Conservation (phyloP, 2,113 vertebrate species). For the Pygathrix nemaeus region DNA sequence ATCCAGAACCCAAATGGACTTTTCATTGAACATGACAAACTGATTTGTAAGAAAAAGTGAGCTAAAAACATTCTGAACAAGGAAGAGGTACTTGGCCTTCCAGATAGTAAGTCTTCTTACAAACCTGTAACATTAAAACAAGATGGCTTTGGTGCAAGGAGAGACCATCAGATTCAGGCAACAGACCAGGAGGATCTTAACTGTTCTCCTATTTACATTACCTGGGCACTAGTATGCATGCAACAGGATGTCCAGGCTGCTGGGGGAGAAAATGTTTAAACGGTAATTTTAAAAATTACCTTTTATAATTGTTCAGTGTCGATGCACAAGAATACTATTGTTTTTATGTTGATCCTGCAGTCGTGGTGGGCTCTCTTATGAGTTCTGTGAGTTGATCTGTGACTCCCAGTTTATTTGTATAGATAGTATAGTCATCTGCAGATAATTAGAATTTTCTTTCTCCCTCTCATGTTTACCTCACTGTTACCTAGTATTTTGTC, state of each 20-base stretch:
- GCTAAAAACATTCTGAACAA: neutral
- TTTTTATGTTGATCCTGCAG: neutral
- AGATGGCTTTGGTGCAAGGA: neutral
- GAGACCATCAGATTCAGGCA: accelerated
- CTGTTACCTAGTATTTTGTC: accelerated
- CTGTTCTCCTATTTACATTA: accelerated
- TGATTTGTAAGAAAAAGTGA: neutral
- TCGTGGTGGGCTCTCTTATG: neutral
- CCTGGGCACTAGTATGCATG: accelerated
- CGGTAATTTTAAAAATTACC: neutral
- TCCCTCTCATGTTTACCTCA: neutral
- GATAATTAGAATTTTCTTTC: neutral
- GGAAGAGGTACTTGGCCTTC: neutral
- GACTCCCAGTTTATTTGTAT: neutral
- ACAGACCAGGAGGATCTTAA: accelerated
- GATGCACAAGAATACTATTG: neutral
- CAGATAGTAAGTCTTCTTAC: neutral
- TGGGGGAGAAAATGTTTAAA: too few relatives aligned
- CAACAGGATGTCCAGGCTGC: too few relatives aligned
- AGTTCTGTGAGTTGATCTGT: neutral
- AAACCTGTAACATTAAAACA: accelerated
- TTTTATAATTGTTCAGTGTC: neutral
- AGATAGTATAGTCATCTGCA: neutral
- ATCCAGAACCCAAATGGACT: neutral
- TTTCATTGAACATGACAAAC: neutral